Evolutionary conservation across 2,113 vertebrate species (phyloP), one percentile per base, ranked within the genome.

Genomic region (Peromyscus leucopus): DNA sequence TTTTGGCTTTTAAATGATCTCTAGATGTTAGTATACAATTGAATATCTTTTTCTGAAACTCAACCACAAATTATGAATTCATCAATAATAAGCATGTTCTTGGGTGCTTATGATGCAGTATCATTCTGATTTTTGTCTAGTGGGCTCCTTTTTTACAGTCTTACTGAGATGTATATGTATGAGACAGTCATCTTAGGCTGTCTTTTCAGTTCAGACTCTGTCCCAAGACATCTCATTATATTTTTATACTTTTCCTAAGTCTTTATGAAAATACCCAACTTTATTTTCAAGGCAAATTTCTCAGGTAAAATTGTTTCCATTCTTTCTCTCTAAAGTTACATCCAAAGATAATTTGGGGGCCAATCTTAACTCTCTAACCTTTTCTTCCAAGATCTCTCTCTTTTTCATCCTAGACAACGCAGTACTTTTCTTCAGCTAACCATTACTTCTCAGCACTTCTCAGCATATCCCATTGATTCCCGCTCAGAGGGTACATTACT

Each of bases 11-110:
- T 99, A 98, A 99, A 99, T 99, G 99, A 99, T 98, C 98, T 98
- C 98, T 97, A 98, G 98, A 99, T 99, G 99, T 98, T 99, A 99
- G 99, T 99, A 98, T 99, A 99, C 99, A 99, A 99, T 99, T 99
- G 99, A 99, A 97, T 98, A 97, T 97, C 51, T 98, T 98, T 98
- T 98, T 97, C 98, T 98, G 98, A 98, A 99, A 98, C 98, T 98
- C 98, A 98, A 99, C 98, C 99, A 99, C 99, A 98, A 99, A 99
- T 99, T 99, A 99, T 98, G 98, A 98, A 74, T 85, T 36, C 16
- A 31, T 28, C 46, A 16, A 48, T 48, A 36, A 69, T 31, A 83
- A 75, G 36, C 39, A 51, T 16, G 51, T 69, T n/a, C 33, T 61
- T 61, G 19, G 46, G 28, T 31, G 46, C 79, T 75, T 69, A 2